Percentiles rank a stretch among this genome's conserved stretches.
Conservation (phyloP, 2,113 vertebrate genomes). For the Gallinago media region DNA sequence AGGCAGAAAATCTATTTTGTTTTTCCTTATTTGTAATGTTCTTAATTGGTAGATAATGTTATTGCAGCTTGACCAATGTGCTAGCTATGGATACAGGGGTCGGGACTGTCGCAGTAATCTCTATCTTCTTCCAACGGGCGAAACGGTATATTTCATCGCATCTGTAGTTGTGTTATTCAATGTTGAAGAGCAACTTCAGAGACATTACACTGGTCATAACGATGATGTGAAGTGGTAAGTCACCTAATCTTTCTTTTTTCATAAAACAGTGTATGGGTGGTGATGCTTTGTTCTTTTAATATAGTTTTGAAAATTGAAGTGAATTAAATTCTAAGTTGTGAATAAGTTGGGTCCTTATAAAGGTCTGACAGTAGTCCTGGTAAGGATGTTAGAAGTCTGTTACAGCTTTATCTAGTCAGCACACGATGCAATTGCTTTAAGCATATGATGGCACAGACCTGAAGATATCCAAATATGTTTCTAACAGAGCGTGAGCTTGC, state of each 20-base stretch:
- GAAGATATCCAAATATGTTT: neutral
- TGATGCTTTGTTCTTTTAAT: neutral
- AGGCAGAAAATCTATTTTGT: neutral
- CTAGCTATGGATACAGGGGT: conserved; percentile 94
- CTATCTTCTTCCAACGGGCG: conserved; percentile 95
- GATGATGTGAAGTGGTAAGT: conserved; percentile 98
- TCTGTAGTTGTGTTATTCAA: conserved; percentile 96
- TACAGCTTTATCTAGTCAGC: neutral
- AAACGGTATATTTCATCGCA: conserved; percentile 97
- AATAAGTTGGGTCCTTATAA: neutral
- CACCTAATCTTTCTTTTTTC: neutral
- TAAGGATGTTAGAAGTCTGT: neutral
- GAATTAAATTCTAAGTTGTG: neutral
- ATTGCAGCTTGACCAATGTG: conserved; percentile 76
- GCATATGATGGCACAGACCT: neutral
- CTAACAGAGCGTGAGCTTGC: neutral
- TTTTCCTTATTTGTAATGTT: neutral
- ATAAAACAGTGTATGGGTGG: neutral
- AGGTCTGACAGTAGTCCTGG: neutral
- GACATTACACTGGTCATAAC: conserved; percentile 94
- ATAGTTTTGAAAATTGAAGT: neutral
- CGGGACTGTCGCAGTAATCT: conserved; percentile 97
- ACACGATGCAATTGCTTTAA: neutral
- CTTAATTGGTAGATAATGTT: neutral
- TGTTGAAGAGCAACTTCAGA: conserved; percentile 93